Evolutionary conservation across 2,113 vertebrate genomes (phyloP), one percentile per base, ranked within the genome.

Genomic region (Columba livia): DNA sequence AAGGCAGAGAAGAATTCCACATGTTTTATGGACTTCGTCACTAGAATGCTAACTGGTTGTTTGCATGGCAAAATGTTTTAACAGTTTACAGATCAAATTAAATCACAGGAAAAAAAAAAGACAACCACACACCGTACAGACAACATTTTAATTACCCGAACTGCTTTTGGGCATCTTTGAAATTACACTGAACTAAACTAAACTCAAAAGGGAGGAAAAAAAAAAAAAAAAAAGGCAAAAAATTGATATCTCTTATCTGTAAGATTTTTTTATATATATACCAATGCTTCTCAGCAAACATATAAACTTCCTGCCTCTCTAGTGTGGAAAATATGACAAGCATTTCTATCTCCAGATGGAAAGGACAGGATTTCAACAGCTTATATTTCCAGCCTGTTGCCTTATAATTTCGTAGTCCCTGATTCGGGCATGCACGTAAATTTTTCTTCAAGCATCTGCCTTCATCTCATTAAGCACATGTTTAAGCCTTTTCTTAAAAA

Each of bases 381-480:
- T 86, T 84, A 60, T 71, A 81, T 82, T 91, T 95, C 51, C 60
- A 94, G 26, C 42, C 16, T 88, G 32, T 67, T 81, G 25, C 70
- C 58, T 81, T 70, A 82, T 64, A 79, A 85, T 83, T 84, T 77
- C 54, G 34, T 51, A 89, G 56, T n/a, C 44, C 57, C 9, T 47
- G 48, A 75, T 72, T 87, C 5, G 4, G 53, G 32, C 38, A 71
- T 18, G 32, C 32, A 83, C 2, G 0, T 83, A 80, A 65, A 70
- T 93, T 90, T 93, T 66, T 85, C 58, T 89, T 89, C 85, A 91
- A 88, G 34, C 47, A 94, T 96, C 82, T 90, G 82, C 20, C 57
- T 88, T 91, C 56, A 23, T 88, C 75, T 93, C 71, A 91, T 91
- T 95, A 94, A 80, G 74, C 60, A 85, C 79, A 69, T 85, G 85